Evolutionary conservation across 2,113 vertebrate species (phyloP).

Genomic region (Jacana jacana): DNA sequence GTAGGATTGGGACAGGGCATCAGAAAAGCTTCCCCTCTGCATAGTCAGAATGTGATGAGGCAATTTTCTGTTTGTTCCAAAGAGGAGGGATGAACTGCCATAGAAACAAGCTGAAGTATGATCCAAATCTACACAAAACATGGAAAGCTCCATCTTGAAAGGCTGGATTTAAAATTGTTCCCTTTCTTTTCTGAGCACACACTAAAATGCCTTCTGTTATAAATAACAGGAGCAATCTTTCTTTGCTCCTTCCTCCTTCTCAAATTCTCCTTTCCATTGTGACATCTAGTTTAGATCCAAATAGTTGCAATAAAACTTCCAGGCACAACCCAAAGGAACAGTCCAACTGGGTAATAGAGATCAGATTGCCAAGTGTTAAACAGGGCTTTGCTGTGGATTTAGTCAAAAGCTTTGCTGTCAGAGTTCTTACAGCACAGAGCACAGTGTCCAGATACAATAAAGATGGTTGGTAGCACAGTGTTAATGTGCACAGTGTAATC

Average conservation of each 20-base stretch:
- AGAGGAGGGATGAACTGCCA: not conserved
- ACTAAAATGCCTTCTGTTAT: not conserved
- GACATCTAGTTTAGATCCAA: not conserved
- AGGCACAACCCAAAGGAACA: not conserved
- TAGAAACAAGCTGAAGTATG: not conserved
- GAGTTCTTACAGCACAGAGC: not conserved
- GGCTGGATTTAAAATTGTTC: not conserved
- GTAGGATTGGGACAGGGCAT: not conserved
- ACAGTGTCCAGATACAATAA: not conserved
- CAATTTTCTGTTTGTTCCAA: not conserved
- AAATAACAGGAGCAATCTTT: not conserved
- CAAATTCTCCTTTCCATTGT: not conserved
- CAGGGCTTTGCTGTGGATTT: not conserved
- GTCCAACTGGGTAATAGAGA: not conserved
- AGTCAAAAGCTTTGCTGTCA: not conserved
- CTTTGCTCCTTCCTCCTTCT: not conserved
- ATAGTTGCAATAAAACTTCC: not conserved
- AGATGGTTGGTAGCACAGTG: not conserved
- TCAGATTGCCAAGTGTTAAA: not conserved
- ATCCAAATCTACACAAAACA: not conserved
- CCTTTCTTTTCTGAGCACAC: not conserved
- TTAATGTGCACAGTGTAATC: not conserved
- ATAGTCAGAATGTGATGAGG: not conserved
- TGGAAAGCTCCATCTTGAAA: not conserved
- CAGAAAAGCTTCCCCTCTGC: not conserved